Evolutionary conservation across 1,140 invertebrate genomes (phyloP).

Genomic region (Heliconius himera): DNA sequence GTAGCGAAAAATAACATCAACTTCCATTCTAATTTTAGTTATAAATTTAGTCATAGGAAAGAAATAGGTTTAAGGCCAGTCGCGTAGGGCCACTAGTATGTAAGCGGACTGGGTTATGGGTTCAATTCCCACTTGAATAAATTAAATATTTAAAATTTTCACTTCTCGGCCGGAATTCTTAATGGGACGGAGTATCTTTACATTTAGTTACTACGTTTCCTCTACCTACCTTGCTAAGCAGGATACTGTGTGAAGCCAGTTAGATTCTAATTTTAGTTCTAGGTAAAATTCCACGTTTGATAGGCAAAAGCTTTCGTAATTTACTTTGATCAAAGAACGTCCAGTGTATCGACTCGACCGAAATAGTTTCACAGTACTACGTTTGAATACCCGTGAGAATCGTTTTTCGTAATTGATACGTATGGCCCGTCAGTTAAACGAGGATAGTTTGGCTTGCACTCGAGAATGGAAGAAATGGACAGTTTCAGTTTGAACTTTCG

Average conservation of each 20-base stretch:
- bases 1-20: neutral
- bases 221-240: too few species aligned
- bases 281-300: neutral
- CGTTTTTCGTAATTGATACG: conserved; percentile 62
- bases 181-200: too few species aligned
- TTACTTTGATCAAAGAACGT: conserved; percentile 8
- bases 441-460: conserved; percentile 47
- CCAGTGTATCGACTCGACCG: neutral
- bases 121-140: too few species aligned
- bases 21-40: neutral
- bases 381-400: conserved; percentile 45
- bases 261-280: neutral
- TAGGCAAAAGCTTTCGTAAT: neutral
- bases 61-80: too few species aligned
- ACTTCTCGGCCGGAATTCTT: too few species aligned
- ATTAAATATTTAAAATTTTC: too few species aligned
- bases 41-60: neutral
- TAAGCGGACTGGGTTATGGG: too few species aligned
- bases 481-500: conserved; percentile 12
- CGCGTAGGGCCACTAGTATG: too few species aligned
- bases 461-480: conserved; percentile 40
- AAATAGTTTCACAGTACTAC: neutral
- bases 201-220: too few species aligned
- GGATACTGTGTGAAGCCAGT: neutral
- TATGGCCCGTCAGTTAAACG: conserved; percentile 53